Evolutionary conservation across 2,113 vertebrate species (phyloP).

Genomic region (Neoarius graeffei): DNA sequence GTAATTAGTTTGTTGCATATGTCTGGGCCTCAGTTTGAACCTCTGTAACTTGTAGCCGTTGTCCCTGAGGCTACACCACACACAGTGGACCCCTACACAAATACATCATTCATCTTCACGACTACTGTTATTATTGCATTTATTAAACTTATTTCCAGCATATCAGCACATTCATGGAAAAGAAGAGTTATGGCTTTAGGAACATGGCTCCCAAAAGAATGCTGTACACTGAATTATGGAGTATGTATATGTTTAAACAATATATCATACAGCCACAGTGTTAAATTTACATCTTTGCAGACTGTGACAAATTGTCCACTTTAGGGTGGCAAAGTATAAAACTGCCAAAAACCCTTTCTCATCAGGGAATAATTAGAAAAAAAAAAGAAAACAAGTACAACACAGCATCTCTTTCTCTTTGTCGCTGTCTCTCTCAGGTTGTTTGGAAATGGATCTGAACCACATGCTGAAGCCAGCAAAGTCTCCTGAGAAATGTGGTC

Average conservation of each 20-base stretch:
- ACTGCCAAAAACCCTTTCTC: constrained; percentile 9
- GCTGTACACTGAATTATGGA: constrained; percentile 28
- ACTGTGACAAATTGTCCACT: constrained; percentile 22
- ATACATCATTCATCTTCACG: constrained; percentile 50
- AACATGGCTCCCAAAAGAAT: constrained; percentile 41
- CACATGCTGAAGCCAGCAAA: constrained; percentile 89
- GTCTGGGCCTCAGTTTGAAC: constrained; percentile 10
- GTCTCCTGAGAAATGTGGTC: constrained; percentile 82
- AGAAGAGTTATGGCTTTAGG: constrained; percentile 46
- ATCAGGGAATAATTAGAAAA: neutral
- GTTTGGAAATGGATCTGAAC: constrained; percentile 90
- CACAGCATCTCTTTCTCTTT: neutral
- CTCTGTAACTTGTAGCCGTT: constrained; percentile 33
- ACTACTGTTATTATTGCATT: constrained; percentile 44
- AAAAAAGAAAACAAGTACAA: neutral
- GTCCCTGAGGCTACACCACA: constrained; percentile 46
- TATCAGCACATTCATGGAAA: constrained; percentile 52
- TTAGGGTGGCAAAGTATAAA: constrained; percentile 14
- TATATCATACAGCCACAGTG: constrained; percentile 44
- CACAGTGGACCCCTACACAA: constrained; percentile 35
- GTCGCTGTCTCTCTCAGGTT: constrained; percentile 71
- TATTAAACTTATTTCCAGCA: constrained; percentile 51
- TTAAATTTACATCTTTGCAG: constrained; percentile 21
- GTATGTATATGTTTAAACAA: constrained; percentile 44
- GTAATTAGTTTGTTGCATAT: constrained; percentile 32